Conservation (phyloP, 2,113 vertebrate genomes). For the Rhabdornis inornatus region DNA sequence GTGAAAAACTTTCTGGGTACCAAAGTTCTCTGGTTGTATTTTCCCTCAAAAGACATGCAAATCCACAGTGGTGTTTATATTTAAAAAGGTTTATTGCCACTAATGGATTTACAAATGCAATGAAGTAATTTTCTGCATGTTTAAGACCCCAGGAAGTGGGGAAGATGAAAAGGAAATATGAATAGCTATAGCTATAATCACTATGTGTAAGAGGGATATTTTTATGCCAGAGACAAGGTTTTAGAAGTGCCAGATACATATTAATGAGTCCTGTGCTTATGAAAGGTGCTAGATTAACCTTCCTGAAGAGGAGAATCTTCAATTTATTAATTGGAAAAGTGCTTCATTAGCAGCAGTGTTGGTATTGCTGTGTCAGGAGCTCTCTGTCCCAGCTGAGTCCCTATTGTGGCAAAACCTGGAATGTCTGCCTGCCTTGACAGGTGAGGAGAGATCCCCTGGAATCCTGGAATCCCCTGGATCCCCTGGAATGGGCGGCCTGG, state of each 20-base stretch:
- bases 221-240: neutral
- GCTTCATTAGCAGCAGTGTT: neutral
- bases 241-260: neutral
- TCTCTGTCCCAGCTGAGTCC: neutral
- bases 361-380: neutral
- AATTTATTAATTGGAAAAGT: neutral
- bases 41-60: neutral
- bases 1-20: neutral
- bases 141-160: neutral
- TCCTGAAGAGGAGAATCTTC: neutral
- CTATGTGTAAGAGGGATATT: rapidly evolving
- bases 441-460: neutral
- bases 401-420: neutral
- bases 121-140: neutral
- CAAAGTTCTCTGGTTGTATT: neutral
- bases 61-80: neutral
- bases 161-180: neutral
- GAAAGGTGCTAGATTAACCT: conserved; percentile 10
- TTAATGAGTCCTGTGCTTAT: neutral
- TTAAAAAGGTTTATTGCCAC: neutral
- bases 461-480: too few relatives aligned
- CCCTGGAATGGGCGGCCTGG: neutral
- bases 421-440: neutral
- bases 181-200: neutral
- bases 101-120: neutral